These are phyloP conservation scores for Lasioglossum leucozonium DNA, from an alignment of 2,888 invertebrate genomes.

Conservation along the genomic window DNA sequence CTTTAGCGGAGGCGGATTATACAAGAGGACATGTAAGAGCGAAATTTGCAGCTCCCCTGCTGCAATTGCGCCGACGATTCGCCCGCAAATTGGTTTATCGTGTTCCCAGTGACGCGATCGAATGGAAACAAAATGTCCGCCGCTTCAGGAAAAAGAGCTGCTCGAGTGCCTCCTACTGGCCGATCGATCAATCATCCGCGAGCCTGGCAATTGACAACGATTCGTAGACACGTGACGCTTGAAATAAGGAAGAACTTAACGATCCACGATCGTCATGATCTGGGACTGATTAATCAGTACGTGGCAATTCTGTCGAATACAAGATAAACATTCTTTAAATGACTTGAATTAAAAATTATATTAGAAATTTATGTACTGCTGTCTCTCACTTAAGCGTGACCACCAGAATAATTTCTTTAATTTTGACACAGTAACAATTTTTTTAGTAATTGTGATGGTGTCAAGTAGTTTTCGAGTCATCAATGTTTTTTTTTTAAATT, in stretches of 20 bases:
- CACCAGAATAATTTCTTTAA: too few species aligned
- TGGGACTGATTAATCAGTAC: background rate
- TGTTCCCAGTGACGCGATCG: conserved; percentile 34
- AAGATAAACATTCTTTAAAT: background rate
- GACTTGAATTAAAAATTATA: too few species aligned
- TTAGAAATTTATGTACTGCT: too few species aligned
- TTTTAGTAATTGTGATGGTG: too few species aligned
- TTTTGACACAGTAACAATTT: too few species aligned
- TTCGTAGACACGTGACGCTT: conserved; percentile 2
- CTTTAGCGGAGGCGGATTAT: conserved; percentile 34
- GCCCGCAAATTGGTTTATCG: conserved; percentile 58
- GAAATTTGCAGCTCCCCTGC: conserved; percentile 3
- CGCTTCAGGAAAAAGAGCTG: conserved; percentile 7
- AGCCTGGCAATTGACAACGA: conserved; percentile 19
- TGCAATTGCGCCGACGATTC: conserved; percentile 42
- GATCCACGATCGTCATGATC: background rate
- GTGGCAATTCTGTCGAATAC: background rate
- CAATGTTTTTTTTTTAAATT: too few species aligned
- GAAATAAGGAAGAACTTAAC: conserved; percentile 9
- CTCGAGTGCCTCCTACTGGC: background rate
- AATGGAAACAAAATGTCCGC: conserved; percentile 40
- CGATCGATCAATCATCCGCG: conserved; percentile 36
- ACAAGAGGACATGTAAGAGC: conserved; percentile 45
- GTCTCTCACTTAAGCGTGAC: too few species aligned
- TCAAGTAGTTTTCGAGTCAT: too few species aligned